Percentiles rank a stretch among this genome's conserved stretches.
Conservation (phyloP, 2,888 invertebrate species). For the Stenchaetothrips biformis region DNA sequence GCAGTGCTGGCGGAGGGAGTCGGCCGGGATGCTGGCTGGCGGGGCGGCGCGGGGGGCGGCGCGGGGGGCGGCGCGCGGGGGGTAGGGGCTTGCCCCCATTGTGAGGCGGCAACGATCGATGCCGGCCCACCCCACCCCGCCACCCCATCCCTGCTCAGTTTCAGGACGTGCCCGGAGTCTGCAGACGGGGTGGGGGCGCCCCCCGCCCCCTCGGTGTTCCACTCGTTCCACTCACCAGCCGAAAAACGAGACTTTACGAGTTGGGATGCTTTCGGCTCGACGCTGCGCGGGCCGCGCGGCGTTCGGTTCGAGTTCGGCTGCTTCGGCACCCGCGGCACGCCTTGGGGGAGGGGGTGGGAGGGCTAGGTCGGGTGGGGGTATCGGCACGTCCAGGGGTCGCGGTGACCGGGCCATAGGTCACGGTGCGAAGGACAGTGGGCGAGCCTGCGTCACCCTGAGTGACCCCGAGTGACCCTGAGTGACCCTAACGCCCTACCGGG, state of each 20-base stretch:
- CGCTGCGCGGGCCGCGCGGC: background rate
- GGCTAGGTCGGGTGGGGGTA: too few relatives aligned
- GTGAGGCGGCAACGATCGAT: background rate
- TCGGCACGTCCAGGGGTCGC: too few relatives aligned
- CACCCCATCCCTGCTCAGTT: background rate
- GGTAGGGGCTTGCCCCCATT: background rate
- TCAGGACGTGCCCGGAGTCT: slow-evolving; percentile 17
- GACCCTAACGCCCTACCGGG: too few relatives aligned
- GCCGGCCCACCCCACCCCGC: background rate
- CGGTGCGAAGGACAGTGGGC: too few relatives aligned
- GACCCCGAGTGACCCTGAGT: too few relatives aligned
- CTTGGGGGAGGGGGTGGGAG: too few relatives aligned
- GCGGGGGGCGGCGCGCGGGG: background rate
- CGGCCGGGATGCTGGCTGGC: background rate
- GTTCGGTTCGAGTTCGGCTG: background rate
- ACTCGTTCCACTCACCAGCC: slow-evolving; percentile 22
- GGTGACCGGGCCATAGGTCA: too few relatives aligned
- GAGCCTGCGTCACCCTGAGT: too few relatives aligned
- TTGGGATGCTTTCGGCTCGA: background rate
- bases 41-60: background rate
- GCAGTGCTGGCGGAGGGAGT: background rate
- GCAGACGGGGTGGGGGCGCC: background rate
- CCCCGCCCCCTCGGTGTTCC: slow-evolving; percentile 1
- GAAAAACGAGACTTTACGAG: slow-evolving; percentile 23
- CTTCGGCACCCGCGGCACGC: background rate